These are phyloP conservation scores for Cheilosia pagana DNA, from an alignment of 2,888 invertebrate species.

Conservation along the genomic window DNA sequence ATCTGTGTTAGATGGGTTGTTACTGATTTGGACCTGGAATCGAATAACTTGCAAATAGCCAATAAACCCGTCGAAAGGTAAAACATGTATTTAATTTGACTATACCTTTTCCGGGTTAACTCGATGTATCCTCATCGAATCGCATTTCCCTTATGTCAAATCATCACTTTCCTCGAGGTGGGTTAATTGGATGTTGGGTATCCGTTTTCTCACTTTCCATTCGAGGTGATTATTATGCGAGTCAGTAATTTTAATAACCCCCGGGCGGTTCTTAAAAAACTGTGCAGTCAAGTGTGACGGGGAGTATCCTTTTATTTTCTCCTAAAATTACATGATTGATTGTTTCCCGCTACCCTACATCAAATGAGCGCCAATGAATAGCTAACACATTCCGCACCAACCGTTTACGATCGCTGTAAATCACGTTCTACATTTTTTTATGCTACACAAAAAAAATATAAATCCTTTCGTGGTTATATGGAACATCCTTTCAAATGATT, in stretches of 20 bases:
- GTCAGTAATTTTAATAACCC: neutral
- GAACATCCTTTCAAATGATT: constrained; percentile 22
- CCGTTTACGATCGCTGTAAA: neutral
- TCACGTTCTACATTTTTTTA: constrained; percentile 2
- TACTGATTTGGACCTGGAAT: neutral
- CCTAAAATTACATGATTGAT: neutral
- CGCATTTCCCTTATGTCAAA: neutral
- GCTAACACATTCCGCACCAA: neutral
- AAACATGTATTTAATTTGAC: constrained; percentile 34
- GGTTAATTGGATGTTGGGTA: neutral
- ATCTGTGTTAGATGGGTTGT: constrained; percentile 4
- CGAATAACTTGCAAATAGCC: constrained; percentile 24
- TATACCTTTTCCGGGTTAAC: constrained; percentile 22
- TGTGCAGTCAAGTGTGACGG: constrained; percentile 20
- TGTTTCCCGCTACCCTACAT: no score
- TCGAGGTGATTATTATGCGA: neutral
- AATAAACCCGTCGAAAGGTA: constrained; percentile 31
- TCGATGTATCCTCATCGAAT: neutral
- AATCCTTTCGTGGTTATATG: constrained; percentile 19
- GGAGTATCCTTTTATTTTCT: neutral
- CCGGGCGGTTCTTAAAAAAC: constrained; percentile 6
- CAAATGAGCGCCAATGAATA: neutral
- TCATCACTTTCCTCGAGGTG: neutral
- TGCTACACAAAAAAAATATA: constrained; percentile 10
- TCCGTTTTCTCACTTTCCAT: neutral